Base-by-base conservation (phyloP, 2,888 invertebrate species). In the Brenthis daphne region DNA sequence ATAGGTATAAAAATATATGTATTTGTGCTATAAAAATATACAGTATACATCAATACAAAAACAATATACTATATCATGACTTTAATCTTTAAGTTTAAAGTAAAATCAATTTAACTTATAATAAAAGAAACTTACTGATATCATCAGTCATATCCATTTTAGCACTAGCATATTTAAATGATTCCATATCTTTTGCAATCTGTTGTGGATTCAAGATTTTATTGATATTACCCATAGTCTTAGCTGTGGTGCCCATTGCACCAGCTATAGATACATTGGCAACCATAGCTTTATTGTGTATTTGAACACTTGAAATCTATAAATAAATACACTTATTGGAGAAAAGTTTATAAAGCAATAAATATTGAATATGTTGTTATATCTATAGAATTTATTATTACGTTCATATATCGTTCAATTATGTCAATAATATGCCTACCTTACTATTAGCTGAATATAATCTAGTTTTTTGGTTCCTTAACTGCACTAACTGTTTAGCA, bases 71-170 rank as follows among this genome's bases (percentile, higher is more conserved):
- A 1, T 37, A 37, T 37, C 8, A 37, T 37, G 37, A 43, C 37
- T 43, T 43, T 11, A 43, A 11, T 43, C 1, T 8, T 43, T 43
- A 37, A 0, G 37, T 37, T 6, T 37, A 43, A 11, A 43, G 37
- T 43, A 43, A 43, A 43, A 43, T 43, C 11, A 37, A 37, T 37
- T 37, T 8, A 43, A 11, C 37, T 2, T 11, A 43, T 43, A 43
- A 43, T 11, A 43, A 43, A 43, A 43, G 11, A 1, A 67, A 92
- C 95, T 93, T 93, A 97, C 97, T 97, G 96, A 98, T 97, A 93
- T 99, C 98, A 89, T 98, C 98, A 0, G 97, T 97, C 97, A 99
- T 98, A 77, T 96, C 97, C 97, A 98, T 97, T 84, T 96, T 97
- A 85, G 96, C 96, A 77, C 95, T 95, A 50, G 97, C 97, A 80